phyloP scores from a whole-genome alignment of 2,113 vertebrate species.

The Rhinichthys klamathensis region DNA sequence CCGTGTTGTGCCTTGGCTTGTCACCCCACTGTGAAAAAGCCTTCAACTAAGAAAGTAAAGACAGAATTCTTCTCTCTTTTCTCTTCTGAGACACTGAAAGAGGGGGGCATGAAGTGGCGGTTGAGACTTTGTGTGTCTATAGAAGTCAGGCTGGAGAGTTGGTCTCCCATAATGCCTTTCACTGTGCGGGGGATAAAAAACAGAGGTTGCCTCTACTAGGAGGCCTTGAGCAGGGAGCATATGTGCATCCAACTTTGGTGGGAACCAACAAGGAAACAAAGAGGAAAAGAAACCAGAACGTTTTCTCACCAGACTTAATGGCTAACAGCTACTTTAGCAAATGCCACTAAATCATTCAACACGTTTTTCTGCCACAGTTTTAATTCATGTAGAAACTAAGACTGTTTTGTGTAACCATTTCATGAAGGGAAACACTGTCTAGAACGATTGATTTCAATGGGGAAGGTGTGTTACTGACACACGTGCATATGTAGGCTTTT shows the following conservation, averaged over 20 bases:
- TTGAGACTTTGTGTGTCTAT: constrained; percentile 52
- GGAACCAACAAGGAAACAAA: constrained; percentile 57
- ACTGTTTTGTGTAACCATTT: background rate
- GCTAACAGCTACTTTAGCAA: constrained; percentile 17
- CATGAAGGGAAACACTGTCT: background rate
- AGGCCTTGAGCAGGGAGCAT: constrained; percentile 55
- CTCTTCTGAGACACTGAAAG: constrained; percentile 52
- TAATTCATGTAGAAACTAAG: background rate
- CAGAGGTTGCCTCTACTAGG: constrained; percentile 55
- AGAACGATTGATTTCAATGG: background rate
- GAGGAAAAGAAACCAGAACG: constrained; percentile 55
- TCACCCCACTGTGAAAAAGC: constrained; percentile 66
- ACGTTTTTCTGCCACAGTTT: background rate
- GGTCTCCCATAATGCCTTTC: constrained; percentile 52
- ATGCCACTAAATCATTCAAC: constrained; percentile 36
- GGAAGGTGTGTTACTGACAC: background rate
- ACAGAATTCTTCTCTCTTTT: constrained; percentile 54
- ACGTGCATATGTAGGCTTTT: background rate
- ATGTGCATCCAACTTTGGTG: constrained; percentile 60
- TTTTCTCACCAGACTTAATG: constrained; percentile 51
- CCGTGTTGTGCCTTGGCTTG: constrained; percentile 64
- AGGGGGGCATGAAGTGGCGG: constrained; percentile 50
- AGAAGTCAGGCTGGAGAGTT: constrained; percentile 51
- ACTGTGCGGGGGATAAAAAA: background rate
- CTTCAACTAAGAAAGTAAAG: constrained; percentile 61